Evolutionary conservation across 1,140 invertebrate species (phyloP), one percentile per base, ranked within the genome.

Genomic region (Drosophila obscura): DNA sequence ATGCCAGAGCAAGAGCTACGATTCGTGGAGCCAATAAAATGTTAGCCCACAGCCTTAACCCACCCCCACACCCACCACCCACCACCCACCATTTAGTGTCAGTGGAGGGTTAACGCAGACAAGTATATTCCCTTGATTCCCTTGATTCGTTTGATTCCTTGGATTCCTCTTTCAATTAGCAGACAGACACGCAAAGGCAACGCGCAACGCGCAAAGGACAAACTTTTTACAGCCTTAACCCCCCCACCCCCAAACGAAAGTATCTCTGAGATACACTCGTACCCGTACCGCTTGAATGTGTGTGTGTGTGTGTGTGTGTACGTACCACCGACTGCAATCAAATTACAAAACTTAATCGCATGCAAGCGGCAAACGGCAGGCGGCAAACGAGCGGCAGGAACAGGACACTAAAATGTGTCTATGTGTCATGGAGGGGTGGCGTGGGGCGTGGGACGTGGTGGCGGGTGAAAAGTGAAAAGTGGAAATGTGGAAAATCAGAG

Each of bases 311-410:
- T n/a, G n/a, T n/a, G 56, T 43, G 62, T 62, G 43, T 6, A 59
- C 24, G 45, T 19, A 44, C 16, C 59, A 57, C 58, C 48, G 28
- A 60, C 59, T 46, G 83, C 83, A 88, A 88, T 88, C 83, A 88
- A 88, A 88, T 88, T 88, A 88, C 83, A 53, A 88, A 88, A 88
- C 84, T 13, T 88, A 88, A 88, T 88, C 84, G 84, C 83, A 88
- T 88, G 83, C 79, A 83, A 87, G 8, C 8, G 8, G 73, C 73
- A 48, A 79, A 73, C 77, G 65, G 16, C 16, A 16, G 1, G 16
- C 7, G 8, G 73, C 66, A 49, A 46, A 60, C 57, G 56, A 78
- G 67, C 83, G 67, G 2, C 35, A 13, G 11, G 11, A 39, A 39
- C 35, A 39, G 35, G 35, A 39, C 35, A 73, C 75, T 71, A 68